Evolutionary conservation across 64 coral and sea anemone genomes (phyloP).

Genomic region (Actinia tenebrosa): DNA sequence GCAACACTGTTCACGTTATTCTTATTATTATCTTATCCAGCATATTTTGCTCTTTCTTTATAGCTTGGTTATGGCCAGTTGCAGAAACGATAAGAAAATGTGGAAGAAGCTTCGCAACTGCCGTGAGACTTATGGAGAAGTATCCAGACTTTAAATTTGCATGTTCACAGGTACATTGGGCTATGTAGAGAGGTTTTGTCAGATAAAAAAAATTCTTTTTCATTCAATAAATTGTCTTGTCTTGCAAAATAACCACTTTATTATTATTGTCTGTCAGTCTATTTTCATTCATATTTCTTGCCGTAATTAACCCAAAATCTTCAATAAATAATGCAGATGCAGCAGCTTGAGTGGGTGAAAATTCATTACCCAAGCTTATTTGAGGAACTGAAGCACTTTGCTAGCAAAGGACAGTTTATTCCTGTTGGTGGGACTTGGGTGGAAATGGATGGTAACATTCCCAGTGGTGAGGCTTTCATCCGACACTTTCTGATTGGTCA

Average conservation of each 20-base stretch:
- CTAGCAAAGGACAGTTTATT: constrained; percentile 75
- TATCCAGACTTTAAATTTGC: constrained; percentile 96
- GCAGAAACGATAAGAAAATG: constrained; percentile 92
- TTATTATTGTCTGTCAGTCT: background rate
- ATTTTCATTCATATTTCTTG: background rate
- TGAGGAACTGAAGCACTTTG: constrained; percentile 71
- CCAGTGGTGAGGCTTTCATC: constrained; percentile 91
- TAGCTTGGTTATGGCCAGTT: constrained; percentile 96
- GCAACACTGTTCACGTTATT: no score
- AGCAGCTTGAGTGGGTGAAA: constrained; percentile 94
- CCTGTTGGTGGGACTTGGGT: constrained; percentile 96
- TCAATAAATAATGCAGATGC: constrained; percentile 38
- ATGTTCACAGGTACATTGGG: constrained; percentile 77
- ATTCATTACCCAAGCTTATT: constrained; percentile 66
- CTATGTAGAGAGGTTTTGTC: background rate
- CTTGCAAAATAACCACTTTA: no score
- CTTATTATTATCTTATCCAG: background rate
- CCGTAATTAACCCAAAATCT: background rate
- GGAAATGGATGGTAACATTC: constrained; percentile 99
- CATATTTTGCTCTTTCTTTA: background rate
- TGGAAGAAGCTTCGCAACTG: constrained; percentile 90
- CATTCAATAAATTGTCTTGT: background rate
- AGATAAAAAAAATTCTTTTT: background rate
- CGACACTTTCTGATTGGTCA: constrained; percentile 96
- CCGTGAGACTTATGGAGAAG: constrained; percentile 81